Percentiles rank a stretch among this genome's conserved stretches.
phyloP scores from a whole-genome alignment of 2,113 vertebrate species.

The Mobula hypostoma region DNA sequence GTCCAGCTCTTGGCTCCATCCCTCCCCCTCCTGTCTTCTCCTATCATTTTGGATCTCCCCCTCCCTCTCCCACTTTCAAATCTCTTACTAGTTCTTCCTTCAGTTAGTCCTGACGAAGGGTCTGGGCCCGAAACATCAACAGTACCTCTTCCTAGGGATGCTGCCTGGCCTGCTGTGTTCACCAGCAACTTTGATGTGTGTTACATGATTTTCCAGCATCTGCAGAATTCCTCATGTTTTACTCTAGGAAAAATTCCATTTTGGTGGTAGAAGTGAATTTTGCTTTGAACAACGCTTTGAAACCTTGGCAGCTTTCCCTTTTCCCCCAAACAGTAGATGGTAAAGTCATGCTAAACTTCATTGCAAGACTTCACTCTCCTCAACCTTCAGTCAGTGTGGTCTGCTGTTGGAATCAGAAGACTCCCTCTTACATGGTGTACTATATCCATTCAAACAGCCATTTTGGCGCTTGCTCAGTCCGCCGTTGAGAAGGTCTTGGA shows the following conservation, averaged over 20 bases:
- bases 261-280: constrained; percentile 8
- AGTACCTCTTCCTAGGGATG: no score
- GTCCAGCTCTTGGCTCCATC: no score
- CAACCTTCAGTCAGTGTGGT: constrained; percentile 71
- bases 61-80: no score
- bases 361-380: not conserved
- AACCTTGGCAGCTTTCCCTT: not conserved
- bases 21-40: no score
- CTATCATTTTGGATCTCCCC: no score
- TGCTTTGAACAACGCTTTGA: not conserved
- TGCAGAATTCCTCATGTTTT: not conserved
- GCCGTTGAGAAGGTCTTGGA: constrained; percentile 94
- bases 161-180: no score
- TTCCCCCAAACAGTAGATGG: not conserved
- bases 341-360: constrained; percentile 31
- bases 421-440: constrained; percentile 67
- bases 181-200: no score
- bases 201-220: no score
- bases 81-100: no score
- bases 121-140: no score
- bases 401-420: constrained; percentile 86
- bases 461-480: constrained; percentile 82
- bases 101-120: no score
- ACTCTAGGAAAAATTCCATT: not conserved
- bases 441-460: constrained; percentile 71